Evolutionary conservation across 1,140 invertebrate species (phyloP), one percentile per base, ranked within the genome.

Genomic region (Leptoteleia sp.): DNA sequence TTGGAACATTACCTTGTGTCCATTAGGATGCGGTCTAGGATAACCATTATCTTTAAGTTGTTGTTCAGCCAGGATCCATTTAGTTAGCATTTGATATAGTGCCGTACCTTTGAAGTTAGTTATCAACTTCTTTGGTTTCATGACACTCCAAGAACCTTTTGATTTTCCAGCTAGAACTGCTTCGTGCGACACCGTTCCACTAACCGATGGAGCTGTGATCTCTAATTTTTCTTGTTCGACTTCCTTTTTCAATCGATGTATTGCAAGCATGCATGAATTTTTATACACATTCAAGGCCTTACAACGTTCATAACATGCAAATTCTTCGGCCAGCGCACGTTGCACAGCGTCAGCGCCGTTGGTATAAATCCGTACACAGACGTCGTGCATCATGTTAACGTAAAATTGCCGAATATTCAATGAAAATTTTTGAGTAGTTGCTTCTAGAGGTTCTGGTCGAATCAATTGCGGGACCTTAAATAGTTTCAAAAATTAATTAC

Each of bases 11-110:
- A 57, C 52, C 38, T 42, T 57, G 25, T 76, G 79, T 38, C 76
- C 82, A 37, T 87, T 91, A 0, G 91, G 90, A 84, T 95, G 93
- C 4, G 92, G 89, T 35, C 93, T 88, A 1, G 97, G 97, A 91
- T 93, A 98, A 15, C 96, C 96, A 90, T 98, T 97, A 54, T 94
- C 91, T 79, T 91, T 91, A 22, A 98, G 89, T 82, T 97, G 93
- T 55, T 96, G 92, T 50, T 95, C 93, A 1, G 92, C 93, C 79
- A 98, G 80, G 9, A 94, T 86, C 86, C 94, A 93, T 37, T 91
- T 89, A n/a, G 76, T 72, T 0, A 90, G 55, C 79, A 83, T 83
- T 27, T 67, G 50, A 45, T 89, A 87, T 0, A 88, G 47, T 0
- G 75, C 57, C 0, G 68, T 3, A 19, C 92, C 92, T 81, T 85